Evolutionary conservation across 2,113 vertebrate species (phyloP).

Genomic region (Symphodus melops): DNA sequence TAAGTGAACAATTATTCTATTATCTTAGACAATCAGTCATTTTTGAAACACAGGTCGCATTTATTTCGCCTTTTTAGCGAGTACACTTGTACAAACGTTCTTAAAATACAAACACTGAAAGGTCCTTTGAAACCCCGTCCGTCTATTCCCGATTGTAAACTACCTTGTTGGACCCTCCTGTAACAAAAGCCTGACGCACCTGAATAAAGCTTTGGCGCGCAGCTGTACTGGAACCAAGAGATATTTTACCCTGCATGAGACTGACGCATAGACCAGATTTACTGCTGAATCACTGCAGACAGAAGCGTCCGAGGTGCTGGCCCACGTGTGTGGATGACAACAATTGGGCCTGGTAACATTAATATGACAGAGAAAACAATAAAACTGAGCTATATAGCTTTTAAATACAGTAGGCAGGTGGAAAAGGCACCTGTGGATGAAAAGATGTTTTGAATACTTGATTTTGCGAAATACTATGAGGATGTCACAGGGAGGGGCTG

Average conservation of each 20-base stretch:
- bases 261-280: slow-evolving; percentile 53
- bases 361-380: not conserved
- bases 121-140: not conserved
- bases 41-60: not conserved
- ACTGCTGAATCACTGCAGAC: slow-evolving; percentile 70
- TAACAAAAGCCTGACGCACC: slow-evolving; percentile 68
- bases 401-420: not conserved
- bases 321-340: slow-evolving; percentile 49
- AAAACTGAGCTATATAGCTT: not conserved
- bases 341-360: slow-evolving; percentile 29
- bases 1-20: not conserved
- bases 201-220: slow-evolving; percentile 7
- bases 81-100: not conserved
- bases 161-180: slow-evolving; percentile 7
- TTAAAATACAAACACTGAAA: not conserved
- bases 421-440: not conserved
- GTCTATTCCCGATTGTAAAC: not conserved
- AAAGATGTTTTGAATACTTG: not conserved
- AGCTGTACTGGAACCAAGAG: slow-evolving; percentile 1
- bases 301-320: slow-evolving; percentile 18
- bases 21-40: not conserved
- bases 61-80: not conserved
- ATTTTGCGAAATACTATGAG: not conserved
- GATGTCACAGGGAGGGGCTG: slow-evolving; percentile 68
- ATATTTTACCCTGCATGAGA: slow-evolving; percentile 23